Evolutionary conservation across 2,888 invertebrate species (phyloP).

Genomic region (Apodemia hepburni): DNA sequence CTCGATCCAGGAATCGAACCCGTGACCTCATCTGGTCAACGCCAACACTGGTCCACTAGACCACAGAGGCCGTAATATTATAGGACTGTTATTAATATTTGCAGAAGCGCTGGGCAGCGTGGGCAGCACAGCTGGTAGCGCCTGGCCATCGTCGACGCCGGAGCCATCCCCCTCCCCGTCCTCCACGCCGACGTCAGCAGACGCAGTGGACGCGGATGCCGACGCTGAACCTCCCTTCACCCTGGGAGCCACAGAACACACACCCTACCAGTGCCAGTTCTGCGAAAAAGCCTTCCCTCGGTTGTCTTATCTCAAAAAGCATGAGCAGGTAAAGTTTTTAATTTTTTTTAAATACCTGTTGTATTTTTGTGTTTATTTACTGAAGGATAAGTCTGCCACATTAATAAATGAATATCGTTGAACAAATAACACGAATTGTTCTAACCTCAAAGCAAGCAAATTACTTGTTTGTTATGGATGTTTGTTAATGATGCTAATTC

Average conservation of each 20-base stretch:
- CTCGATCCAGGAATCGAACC: too few species aligned
- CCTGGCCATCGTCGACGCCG: constrained; percentile 84
- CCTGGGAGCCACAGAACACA: constrained; percentile 84
- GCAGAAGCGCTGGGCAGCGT: constrained; percentile 83
- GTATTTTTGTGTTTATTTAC: too few species aligned
- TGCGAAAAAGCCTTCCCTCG: constrained; percentile 95
- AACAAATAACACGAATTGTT: too few species aligned
- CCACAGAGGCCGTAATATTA: too few species aligned
- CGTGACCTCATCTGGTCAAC: too few species aligned
- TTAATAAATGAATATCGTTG: too few species aligned
- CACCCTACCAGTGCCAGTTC: constrained; percentile 94
- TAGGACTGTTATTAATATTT: not conserved
- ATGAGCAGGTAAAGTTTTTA: constrained; percentile 88
- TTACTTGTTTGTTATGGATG: too few species aligned
- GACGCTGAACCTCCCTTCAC: constrained; percentile 83
- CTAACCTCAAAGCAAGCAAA: too few species aligned
- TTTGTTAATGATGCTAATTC: too few species aligned
- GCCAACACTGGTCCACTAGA: too few species aligned
- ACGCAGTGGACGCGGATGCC: constrained; percentile 82
- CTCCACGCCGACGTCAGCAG: constrained; percentile 83
- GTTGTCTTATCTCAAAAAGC: constrained; percentile 92
- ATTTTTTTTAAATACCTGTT: constrained; percentile 27
- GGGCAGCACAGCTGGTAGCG: constrained; percentile 83
- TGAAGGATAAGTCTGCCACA: too few species aligned
- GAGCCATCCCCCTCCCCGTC: constrained; percentile 82